These are phyloP conservation scores for Eleutherodactylus coqui DNA, from an alignment of 2,797 vertebrate species.

Conservation along the genomic window DNA sequence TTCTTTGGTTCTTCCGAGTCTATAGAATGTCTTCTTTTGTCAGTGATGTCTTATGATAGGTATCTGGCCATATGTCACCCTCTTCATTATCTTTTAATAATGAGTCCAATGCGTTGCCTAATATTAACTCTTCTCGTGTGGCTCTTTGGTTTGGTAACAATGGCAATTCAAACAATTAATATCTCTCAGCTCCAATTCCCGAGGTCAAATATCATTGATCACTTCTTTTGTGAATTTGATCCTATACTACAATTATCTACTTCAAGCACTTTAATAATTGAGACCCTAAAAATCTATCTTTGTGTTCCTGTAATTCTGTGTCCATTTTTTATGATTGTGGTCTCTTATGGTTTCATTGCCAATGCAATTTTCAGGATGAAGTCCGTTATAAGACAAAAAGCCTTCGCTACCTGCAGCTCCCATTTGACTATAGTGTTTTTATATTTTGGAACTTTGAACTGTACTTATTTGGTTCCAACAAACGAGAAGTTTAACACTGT, in stretches of 20 bases:
- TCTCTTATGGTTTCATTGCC: background rate
- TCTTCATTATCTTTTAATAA: background rate
- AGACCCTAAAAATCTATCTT: background rate
- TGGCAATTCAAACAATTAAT: background rate
- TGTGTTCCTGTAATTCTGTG: background rate
- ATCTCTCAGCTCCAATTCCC: background rate
- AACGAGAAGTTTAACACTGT: background rate
- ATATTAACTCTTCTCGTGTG: background rate
- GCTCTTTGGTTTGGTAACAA: background rate
- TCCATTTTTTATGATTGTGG: background rate
- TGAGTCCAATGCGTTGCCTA: background rate
- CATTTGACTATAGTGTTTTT: background rate
- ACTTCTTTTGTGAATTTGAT: background rate
- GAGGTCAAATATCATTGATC: background rate
- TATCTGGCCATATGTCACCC: background rate
- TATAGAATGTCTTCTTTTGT: background rate
- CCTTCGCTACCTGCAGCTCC: background rate
- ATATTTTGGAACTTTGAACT: background rate
- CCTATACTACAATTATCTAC: background rate
- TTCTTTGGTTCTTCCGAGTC: background rate
- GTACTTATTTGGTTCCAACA: background rate
- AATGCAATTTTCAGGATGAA: background rate
- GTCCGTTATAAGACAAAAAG: background rate
- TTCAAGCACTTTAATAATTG: background rate
- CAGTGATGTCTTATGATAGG: constrained; percentile 6